Evolutionary conservation across 2,113 vertebrate species (phyloP).

Genomic region (Alectura lathami): DNA sequence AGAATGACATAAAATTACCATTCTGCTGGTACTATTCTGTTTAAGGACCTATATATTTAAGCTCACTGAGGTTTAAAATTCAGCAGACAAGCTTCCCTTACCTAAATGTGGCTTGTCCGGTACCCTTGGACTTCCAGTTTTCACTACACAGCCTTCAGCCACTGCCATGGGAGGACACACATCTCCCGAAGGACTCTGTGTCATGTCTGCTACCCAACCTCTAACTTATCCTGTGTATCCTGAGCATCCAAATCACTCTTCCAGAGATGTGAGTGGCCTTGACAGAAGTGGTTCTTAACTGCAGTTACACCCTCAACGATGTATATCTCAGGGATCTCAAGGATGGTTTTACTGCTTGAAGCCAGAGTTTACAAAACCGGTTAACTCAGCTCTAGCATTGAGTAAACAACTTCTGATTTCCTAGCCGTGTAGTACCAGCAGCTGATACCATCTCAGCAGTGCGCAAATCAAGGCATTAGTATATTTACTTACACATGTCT

Average conservation of each 20-base stretch:
- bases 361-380: neutral
- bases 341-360: neutral
- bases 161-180: neutral
- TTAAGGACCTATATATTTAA: neutral
- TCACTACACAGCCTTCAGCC: fast-evolving
- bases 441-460: neutral
- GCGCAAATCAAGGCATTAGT: neutral
- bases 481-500: neutral
- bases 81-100: neutral
- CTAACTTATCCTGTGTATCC: neutral
- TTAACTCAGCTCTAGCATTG: neutral
- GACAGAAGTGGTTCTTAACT: neutral
- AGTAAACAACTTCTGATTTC: neutral
- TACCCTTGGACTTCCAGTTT: neutral
- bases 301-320: neutral
- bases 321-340: too few species aligned
- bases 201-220: fast-evolving
- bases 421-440: neutral
- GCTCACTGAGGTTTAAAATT: neutral
- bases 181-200: neutral
- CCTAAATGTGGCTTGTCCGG: neutral
- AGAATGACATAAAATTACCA: neutral
- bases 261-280: fast-evolving
- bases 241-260: neutral
- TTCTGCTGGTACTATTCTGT: neutral